Percentiles rank a stretch among this genome's conserved stretches.
Evolutionary conservation across 1,140 invertebrate species (phyloP).

Genomic region (Drosophila seguyi): DNA sequence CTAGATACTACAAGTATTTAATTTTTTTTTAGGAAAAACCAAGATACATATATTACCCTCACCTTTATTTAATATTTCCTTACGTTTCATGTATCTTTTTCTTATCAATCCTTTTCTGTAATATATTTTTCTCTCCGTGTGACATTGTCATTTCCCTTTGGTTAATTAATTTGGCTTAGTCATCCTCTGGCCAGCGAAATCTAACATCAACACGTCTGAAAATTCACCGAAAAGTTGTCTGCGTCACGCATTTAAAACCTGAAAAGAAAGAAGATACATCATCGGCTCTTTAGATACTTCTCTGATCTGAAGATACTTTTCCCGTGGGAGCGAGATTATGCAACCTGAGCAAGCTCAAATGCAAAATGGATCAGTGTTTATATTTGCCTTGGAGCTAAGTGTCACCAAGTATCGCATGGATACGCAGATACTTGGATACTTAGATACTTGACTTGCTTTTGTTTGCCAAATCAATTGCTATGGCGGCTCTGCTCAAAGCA

Average conservation of each 20-base stretch:
- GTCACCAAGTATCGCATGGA: constrained; percentile 21
- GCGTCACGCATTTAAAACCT: constrained; percentile 30
- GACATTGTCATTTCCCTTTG: neutral
- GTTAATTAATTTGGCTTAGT: constrained; percentile 31
- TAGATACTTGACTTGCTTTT: neutral
- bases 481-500: constrained; percentile 14
- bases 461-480: constrained; percentile 5
- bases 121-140: constrained; percentile 7
- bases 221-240: constrained; percentile 41
- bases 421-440: constrained; percentile 2
- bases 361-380: neutral
- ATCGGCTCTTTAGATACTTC: neutral
- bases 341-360: neutral
- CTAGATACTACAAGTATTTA: neutral
- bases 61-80: neutral
- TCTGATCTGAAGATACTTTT: neutral
- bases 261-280: constrained; percentile 16
- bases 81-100: neutral
- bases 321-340: constrained; percentile 13
- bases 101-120: neutral
- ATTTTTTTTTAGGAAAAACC: neutral
- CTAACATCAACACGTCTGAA: constrained; percentile 24
- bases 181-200: constrained; percentile 23
- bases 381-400: constrained; percentile 1
- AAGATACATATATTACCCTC: no score